These are phyloP conservation scores for Lepidurus arcticus DNA, from an alignment of 1,140 invertebrate species.

Conservation along the genomic window DNA sequence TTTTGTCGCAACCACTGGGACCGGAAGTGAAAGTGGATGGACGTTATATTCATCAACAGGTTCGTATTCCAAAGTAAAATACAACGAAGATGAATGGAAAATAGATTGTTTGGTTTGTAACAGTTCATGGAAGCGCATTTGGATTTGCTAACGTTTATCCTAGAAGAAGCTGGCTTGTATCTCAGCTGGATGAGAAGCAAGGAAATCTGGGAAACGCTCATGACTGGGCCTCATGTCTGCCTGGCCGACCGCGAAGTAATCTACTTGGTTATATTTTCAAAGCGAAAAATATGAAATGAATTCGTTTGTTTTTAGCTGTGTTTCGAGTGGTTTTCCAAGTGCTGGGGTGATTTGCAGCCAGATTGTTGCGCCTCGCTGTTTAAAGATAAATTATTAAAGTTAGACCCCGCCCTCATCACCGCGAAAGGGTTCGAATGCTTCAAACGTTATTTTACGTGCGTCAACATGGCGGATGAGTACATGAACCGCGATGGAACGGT, in stretches of 20 bases:
- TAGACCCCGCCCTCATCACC: constrained; percentile 47
- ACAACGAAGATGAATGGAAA: not conserved
- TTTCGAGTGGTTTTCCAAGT: constrained; percentile 51
- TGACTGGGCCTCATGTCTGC: constrained; percentile 47
- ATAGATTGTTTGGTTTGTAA: constrained; percentile 35
- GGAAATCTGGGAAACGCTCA: constrained; percentile 51
- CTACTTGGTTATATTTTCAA: constrained; percentile 15
- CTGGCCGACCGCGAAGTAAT: constrained; percentile 47
- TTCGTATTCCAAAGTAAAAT: constrained; percentile 23
- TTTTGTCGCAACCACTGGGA: constrained; percentile 41
- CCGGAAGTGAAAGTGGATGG: constrained; percentile 47
- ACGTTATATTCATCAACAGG: constrained; percentile 48
- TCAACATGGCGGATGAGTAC: constrained; percentile 49
- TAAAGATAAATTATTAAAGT: constrained; percentile 48
- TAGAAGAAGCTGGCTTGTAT: constrained; percentile 52
- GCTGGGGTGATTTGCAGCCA: constrained; percentile 49
- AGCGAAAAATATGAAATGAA: constrained; percentile 29
- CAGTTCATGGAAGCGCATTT: constrained; percentile 50
- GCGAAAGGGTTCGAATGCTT: constrained; percentile 50
- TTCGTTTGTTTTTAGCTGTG: constrained; percentile 44
- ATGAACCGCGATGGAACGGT: constrained; percentile 38
- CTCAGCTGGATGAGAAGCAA: constrained; percentile 48
- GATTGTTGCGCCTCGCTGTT: constrained; percentile 50
- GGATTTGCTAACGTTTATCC: constrained; percentile 49
- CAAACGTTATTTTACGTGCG: constrained; percentile 50